Evolutionary conservation across 2,888 invertebrate species (phyloP), one percentile per base, ranked within the genome.

Genomic region (Xestia ashworthii): DNA sequence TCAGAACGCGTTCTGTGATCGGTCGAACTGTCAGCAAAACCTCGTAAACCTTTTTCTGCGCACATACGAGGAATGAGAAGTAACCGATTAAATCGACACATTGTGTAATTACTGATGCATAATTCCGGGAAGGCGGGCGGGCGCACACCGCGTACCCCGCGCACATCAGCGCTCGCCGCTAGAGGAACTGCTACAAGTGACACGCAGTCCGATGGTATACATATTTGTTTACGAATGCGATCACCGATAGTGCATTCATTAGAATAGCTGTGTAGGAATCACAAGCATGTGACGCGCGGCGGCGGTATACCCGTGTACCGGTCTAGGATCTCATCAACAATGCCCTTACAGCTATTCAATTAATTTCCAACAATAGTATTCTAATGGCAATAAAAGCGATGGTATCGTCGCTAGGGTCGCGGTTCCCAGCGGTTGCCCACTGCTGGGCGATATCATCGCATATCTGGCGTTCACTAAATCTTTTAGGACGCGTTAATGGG

Each of bases 321-420:
- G 53, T 22, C 53, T 22, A 14, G 16, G 81, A 60, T 73, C 41
- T 67, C 78, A 70, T 74, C 77, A 74, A 74, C 78, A 74, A 81
- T 73, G 48, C 75, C 12, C 66, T 75, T 41, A 55, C 55, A 76
- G 70, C 62, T 81, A 77, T 83, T 84, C 74, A 84, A 83, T 81
- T 78, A 83, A 83, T 87, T 81, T 68, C 66, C 72, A 68, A 83
- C 87, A 87, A 83, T 78, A 87, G 72, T 76, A 80, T 78, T 71
- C 75, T 77, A 78, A 73, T 69, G 78, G 81, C 79, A 76, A 72
- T 83, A 77, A 78, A 87, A 73, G 46, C 76, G 87, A 87, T 83
- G 75, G 48, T 85, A 87, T 87, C 86, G 48, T 65, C 8, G 44
- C 25, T 46, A 58, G 73, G 60, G 62, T 60, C 64, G 58, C 73